Percentiles rank a stretch among this genome's conserved stretches.
Evolutionary conservation across 2,888 invertebrate species (phyloP).

Genomic region (Coecobrya sp.): DNA sequence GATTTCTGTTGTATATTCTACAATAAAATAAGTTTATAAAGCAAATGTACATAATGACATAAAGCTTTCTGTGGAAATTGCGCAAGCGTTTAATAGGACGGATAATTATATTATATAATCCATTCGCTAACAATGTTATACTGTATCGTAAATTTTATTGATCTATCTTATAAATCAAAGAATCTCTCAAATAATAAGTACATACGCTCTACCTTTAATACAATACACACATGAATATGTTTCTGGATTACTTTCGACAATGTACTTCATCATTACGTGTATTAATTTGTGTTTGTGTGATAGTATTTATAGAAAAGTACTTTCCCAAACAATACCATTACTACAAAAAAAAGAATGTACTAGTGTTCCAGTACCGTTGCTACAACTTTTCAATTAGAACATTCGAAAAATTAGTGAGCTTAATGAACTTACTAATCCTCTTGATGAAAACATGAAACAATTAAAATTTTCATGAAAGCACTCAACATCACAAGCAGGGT

Average conservation of each 20-base stretch:
- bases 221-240: too few relatives aligned
- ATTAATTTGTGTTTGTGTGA: too few relatives aligned
- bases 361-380: neutral
- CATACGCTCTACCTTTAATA: too few relatives aligned
- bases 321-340: neutral
- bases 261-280: too few relatives aligned
- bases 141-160: too few relatives aligned
- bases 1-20: neutral
- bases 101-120: neutral
- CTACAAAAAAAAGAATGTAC: neutral
- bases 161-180: too few relatives aligned
- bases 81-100: neutral
- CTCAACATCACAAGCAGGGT: neutral
- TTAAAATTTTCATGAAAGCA: conserved; percentile 42
- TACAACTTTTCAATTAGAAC: conserved; percentile 27
- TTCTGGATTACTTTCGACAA: too few relatives aligned
- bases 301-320: neutral
- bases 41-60: neutral
- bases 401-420: conserved; percentile 41
- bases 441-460: conserved; percentile 49
- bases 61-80: neutral
- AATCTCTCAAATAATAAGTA: too few relatives aligned
- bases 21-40: neutral
- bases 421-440: conserved; percentile 48
- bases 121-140: neutral